Evolutionary conservation across 2,888 invertebrate genomes (phyloP).

Genomic region (Microctonus aethiopoides): DNA sequence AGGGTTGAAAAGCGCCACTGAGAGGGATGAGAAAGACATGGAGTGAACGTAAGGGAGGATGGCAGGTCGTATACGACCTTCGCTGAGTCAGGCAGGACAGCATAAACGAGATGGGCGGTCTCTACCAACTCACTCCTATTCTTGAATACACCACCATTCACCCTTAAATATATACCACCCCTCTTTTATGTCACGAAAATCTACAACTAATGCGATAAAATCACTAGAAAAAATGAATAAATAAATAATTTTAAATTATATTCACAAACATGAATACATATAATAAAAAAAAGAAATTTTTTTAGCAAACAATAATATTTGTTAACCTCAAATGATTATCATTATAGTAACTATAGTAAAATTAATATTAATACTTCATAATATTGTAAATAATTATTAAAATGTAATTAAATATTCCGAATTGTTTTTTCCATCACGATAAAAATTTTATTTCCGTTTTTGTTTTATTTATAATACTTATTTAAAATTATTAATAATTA

Average conservation of each 20-base stretch:
- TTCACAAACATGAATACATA: not conserved
- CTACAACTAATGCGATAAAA: not conserved
- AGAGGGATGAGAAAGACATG: slow-evolving; percentile 10
- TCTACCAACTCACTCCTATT: slow-evolving; percentile 47
- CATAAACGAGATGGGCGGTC: slow-evolving; percentile 64
- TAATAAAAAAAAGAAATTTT: too few species aligned
- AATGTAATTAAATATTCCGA: too few species aligned
- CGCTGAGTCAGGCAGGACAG: slow-evolving; percentile 58
- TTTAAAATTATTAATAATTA: too few species aligned
- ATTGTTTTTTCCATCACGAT: too few species aligned
- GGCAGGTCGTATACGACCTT: slow-evolving; percentile 37
- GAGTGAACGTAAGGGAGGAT: slow-evolving; percentile 29
- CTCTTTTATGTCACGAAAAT: not conserved
- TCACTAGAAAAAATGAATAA: not conserved
- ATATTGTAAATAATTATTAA: too few species aligned
- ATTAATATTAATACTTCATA: too few species aligned
- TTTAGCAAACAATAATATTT: too few species aligned
- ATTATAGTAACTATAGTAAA: too few species aligned
- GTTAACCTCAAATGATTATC: too few species aligned
- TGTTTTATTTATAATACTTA: too few species aligned
- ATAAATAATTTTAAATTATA: not conserved
- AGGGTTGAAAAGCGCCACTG: slow-evolving; percentile 29
- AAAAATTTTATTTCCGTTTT: too few species aligned
- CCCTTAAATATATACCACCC: slow-evolving; percentile 46
- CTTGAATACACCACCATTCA: slow-evolving; percentile 56